These are phyloP conservation scores for Myotis brandtii DNA, from an alignment of 2,113 vertebrate genomes.

Conservation along the genomic window DNA sequence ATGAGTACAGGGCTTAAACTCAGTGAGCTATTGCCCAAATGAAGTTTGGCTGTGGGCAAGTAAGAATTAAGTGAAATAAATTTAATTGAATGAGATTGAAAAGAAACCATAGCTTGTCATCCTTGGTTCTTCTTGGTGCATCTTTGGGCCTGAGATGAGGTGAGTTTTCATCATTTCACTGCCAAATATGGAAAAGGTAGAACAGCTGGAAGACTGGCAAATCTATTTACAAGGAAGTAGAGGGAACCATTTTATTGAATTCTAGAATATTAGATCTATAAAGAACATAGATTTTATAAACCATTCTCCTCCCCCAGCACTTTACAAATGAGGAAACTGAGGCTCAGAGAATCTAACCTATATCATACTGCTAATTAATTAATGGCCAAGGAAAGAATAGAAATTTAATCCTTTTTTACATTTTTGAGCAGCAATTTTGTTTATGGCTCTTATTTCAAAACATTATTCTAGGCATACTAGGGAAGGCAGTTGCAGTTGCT, in stretches of 20 bases:
- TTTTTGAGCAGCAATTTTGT: background rate
- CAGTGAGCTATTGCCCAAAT: background rate
- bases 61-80: slow-evolving; percentile 5
- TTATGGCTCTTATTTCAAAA: background rate
- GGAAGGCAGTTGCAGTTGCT: background rate
- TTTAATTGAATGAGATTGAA: slow-evolving; percentile 15
- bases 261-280: background rate
- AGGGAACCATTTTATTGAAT: background rate
- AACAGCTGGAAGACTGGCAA: background rate
- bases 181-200: slow-evolving; percentile 22
- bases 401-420: background rate
- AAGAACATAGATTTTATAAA: background rate
- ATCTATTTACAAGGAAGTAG: background rate
- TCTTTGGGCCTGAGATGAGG: background rate
- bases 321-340: slow-evolving; percentile 19
- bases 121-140: background rate
- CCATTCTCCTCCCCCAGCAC: background rate
- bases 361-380: background rate
- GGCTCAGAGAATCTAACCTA: background rate
- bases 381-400: background rate
- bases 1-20: background rate
- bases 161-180: background rate
- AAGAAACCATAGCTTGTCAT: background rate
- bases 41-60: background rate
- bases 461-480: background rate